Conservation (phyloP, 1,140 invertebrate species). For the Scaptodrosophila lebanonensis region DNA sequence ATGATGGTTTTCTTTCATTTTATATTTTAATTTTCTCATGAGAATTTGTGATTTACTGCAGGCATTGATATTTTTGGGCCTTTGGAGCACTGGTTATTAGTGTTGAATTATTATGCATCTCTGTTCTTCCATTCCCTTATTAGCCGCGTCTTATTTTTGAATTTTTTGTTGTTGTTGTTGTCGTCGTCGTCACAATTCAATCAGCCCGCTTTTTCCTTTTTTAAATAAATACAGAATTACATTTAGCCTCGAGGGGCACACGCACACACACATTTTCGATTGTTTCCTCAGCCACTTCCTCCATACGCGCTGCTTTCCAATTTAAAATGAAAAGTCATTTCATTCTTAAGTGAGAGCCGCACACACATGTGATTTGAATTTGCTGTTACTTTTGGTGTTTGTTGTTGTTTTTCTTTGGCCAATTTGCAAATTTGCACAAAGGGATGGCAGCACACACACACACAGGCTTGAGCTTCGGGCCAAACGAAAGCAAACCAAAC, state of each 20-base stretch:
- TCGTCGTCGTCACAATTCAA: slow-evolving; percentile 63
- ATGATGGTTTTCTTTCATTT: slow-evolving; percentile 3
- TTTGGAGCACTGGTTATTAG: slow-evolving; percentile 29
- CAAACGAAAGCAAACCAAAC: neutral
- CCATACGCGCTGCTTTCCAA: too few relatives aligned
- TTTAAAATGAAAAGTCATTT: slow-evolving; percentile 33
- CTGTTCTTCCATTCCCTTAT: slow-evolving; percentile 1
- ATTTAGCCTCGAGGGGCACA: slow-evolving; percentile 56
- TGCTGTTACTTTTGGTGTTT: slow-evolving; percentile 19
- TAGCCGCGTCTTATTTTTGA: slow-evolving; percentile 42
- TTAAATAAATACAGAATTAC: slow-evolving; percentile 63
- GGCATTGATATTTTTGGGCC: slow-evolving; percentile 29
- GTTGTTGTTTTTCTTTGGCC: slow-evolving; percentile 54
- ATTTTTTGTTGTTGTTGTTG: slow-evolving; percentile 39
- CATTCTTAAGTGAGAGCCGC: slow-evolving; percentile 29
- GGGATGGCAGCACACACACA: slow-evolving; percentile 31
- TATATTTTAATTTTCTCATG: slow-evolving; percentile 21
- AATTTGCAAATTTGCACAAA: slow-evolving; percentile 68
- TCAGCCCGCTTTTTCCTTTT: slow-evolving; percentile 51
- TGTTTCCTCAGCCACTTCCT: neutral
- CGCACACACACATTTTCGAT: slow-evolving; percentile 3
- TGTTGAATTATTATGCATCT: slow-evolving; percentile 45
- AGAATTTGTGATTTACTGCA: slow-evolving; percentile 33
- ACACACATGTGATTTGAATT: slow-evolving; percentile 59
- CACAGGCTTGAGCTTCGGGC: too few relatives aligned